A percentile compares a stretch with the other conserved stretches of the same genome.
Conservation (phyloP, 1,140 invertebrate genomes). For the Leucophenga varia region DNA sequence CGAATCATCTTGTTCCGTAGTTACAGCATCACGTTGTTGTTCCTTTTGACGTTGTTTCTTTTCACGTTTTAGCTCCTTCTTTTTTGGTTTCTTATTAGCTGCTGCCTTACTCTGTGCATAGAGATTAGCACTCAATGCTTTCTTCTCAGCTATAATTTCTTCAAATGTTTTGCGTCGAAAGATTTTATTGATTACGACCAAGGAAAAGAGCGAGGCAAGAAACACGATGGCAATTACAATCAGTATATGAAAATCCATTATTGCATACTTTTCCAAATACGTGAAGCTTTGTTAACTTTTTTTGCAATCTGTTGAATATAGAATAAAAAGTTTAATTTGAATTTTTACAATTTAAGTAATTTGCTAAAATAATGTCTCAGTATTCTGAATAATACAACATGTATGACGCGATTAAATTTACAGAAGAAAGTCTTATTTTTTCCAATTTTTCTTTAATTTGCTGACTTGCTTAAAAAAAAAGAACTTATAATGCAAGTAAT, state of each 20-base stretch:
- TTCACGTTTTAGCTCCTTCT: conserved; percentile 46
- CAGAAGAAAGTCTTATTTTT: too few relatives aligned
- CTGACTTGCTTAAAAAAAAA: neutral
- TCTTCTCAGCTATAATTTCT: conserved; percentile 51
- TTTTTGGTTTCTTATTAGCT: conserved; percentile 27
- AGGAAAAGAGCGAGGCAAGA: conserved; percentile 47
- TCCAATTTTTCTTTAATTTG: too few relatives aligned
- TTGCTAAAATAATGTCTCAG: too few relatives aligned
- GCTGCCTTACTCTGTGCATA: conserved; percentile 37
- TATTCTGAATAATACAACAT: too few relatives aligned
- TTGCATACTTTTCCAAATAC: conserved; percentile 46
- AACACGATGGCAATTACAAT: conserved; percentile 53
- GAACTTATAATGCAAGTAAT: neutral
- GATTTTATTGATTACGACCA: conserved; percentile 53
- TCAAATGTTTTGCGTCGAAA: conserved; percentile 53
- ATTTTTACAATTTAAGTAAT: too few relatives aligned
- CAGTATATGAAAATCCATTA: conserved; percentile 56
- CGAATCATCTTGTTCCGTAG: conserved; percentile 45
- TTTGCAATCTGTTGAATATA: too few relatives aligned
- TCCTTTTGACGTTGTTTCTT: conserved; percentile 49
- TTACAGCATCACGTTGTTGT: conserved; percentile 30
- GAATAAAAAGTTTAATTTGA: too few relatives aligned
- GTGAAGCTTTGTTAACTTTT: too few relatives aligned
- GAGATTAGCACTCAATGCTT: conserved; percentile 46
- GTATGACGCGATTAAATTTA: too few relatives aligned